A percentile compares a stretch with the other conserved stretches of the same genome.
phyloP scores from a whole-genome alignment of 2,888 invertebrate species.

The Rotaria sp. region DNA sequence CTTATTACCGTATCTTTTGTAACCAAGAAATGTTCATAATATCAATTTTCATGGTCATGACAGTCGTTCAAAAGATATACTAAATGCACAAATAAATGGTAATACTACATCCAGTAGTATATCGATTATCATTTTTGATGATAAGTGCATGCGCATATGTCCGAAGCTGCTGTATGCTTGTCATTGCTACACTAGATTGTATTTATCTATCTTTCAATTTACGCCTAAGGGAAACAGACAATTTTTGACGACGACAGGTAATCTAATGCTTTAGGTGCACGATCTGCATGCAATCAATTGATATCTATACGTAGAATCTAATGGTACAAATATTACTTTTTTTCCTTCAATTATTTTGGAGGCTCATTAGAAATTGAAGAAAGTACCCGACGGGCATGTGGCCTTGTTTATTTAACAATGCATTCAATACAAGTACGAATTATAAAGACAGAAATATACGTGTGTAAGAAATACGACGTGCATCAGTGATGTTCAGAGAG shows the following conservation, averaged over 20 bases:
- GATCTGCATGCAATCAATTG: background rate
- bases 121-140: constrained; percentile 12
- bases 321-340: background rate
- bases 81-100: background rate
- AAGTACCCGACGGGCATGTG: background rate
- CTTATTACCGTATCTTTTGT: background rate
- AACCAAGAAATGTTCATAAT: background rate
- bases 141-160: constrained; percentile 14
- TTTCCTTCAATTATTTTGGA: background rate
- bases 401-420: background rate
- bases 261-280: constrained; percentile 5
- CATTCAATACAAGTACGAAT: background rate
- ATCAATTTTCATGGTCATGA: constrained; percentile 13
- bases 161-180: background rate
- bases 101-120: background rate
- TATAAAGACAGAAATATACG: background rate
- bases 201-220: background rate
- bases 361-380: background rate
- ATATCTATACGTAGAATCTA: background rate
- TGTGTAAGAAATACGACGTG: background rate
- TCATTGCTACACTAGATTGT: constrained; percentile 15
- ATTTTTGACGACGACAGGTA: constrained; percentile 16
- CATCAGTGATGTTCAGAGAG: no score
- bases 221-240: background rate
- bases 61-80: constrained; percentile 15